phyloP scores from a whole-genome alignment of 2,113 vertebrate genomes.

The Apistogramma diplotaenia region DNA sequence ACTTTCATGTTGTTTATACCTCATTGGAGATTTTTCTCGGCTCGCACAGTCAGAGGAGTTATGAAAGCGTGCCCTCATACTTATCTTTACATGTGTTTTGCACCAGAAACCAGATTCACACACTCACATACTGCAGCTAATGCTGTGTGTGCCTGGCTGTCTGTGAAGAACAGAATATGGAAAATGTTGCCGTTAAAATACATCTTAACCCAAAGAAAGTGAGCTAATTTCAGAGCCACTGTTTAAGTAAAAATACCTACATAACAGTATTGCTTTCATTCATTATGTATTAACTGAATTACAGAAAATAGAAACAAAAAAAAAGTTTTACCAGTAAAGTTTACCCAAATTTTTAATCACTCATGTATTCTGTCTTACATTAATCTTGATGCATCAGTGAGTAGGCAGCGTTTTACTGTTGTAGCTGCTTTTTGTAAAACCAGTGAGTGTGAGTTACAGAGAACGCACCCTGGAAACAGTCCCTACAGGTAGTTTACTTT shows the following conservation, averaged over 20 bases:
- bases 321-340: not conserved
- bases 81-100: not conserved
- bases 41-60: slow-evolving; percentile 13
- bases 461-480: not conserved
- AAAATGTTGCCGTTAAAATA: too few species aligned
- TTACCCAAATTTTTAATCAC: not conserved
- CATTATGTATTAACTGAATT: not conserved
- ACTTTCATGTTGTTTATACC: slow-evolving; percentile 29
- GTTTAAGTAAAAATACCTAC: not conserved
- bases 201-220: not conserved
- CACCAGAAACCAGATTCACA: not conserved
- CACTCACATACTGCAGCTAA: not conserved
- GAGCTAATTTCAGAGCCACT: not conserved
- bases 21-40: slow-evolving; percentile 35
- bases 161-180: not conserved
- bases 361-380: not conserved
- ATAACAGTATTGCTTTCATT: not conserved
- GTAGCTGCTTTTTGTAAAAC: not conserved
- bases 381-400: not conserved
- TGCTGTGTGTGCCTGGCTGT: not conserved
- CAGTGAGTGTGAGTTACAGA: not conserved
- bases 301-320: not conserved
- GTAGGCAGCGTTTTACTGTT: not conserved
- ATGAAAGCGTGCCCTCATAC: not conserved
- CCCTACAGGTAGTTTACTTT: not conserved